A percentile compares a stretch with the other conserved stretches of the same genome.
These are phyloP conservation scores for Pagetopsis macropterus DNA, from an alignment of 2,797 vertebrate genomes.

Conservation along the genomic window DNA sequence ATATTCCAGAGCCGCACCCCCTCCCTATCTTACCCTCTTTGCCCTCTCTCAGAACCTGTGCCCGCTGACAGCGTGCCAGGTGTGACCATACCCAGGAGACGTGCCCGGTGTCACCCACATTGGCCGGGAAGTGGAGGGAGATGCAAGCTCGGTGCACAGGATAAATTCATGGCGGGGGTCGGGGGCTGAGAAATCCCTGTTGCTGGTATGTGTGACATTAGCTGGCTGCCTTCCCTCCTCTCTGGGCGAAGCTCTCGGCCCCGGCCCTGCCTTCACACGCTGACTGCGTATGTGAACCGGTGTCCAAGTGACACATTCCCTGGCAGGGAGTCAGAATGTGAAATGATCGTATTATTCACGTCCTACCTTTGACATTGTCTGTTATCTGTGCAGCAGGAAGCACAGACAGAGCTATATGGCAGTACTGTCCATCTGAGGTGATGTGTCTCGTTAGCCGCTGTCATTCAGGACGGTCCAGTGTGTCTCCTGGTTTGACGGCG, in stretches of 20 bases:
- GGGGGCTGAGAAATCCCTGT: conserved; percentile 61
- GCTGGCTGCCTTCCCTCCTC: conserved; percentile 79
- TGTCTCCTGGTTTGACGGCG: conserved; percentile 39
- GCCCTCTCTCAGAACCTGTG: conserved; percentile 67
- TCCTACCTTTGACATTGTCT: conserved; percentile 83
- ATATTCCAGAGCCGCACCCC: conserved; percentile 35
- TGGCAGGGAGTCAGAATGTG: conserved; percentile 83
- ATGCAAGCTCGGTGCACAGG: conserved; percentile 65
- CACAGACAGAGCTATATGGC: conserved; percentile 42
- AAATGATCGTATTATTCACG: conserved; percentile 81
- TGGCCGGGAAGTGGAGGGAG: conserved; percentile 47
- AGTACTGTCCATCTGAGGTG: conserved; percentile 27
- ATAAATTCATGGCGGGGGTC: conserved; percentile 57
- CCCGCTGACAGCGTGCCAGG: conserved; percentile 80
- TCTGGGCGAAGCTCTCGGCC: conserved; percentile 62
- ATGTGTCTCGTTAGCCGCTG: conserved; percentile 32
- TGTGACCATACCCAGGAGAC: conserved; percentile 81
- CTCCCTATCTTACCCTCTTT: conserved; percentile 50
- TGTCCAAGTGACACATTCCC: conserved; percentile 79
- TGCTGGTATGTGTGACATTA: conserved; percentile 77
- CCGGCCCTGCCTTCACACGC: conserved; percentile 66
- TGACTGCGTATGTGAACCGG: conserved; percentile 79
- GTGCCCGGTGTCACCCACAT: conserved; percentile 67
- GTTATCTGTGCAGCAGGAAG: conserved; percentile 56
- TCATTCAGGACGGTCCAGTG: conserved; percentile 49